Percentiles rank a stretch among this genome's conserved stretches.
Evolutionary conservation across 2,113 vertebrate species (phyloP).

Genomic region (Microcebus murinus): DNA sequence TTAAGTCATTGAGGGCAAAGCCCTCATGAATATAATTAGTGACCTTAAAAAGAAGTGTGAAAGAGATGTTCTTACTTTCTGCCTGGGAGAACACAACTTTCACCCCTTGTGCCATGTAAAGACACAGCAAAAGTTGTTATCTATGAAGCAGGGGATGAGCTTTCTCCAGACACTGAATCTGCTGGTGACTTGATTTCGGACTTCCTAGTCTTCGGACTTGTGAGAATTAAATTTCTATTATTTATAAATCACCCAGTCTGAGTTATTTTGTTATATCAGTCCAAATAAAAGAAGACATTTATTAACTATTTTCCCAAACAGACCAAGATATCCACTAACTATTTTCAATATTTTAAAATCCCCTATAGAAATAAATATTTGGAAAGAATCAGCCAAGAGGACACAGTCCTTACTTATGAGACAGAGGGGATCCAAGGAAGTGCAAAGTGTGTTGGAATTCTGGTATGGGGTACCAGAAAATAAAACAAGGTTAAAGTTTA

Average conservation of each 20-base stretch:
- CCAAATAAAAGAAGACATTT: not conserved
- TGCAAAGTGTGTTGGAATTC: not conserved
- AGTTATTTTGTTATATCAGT: not conserved
- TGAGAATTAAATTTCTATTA: not conserved
- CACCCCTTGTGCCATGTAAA: not conserved
- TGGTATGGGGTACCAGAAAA: not conserved
- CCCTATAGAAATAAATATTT: not conserved
- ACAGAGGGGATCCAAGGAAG: not conserved
- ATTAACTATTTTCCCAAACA: not conserved
- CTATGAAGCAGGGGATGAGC: rapidly evolving
- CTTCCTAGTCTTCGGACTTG: not conserved
- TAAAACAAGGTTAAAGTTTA: not conserved
- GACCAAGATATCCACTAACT: not conserved
- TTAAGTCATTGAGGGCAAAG: not conserved
- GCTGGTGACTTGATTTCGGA: not conserved
- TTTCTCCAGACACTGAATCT: not conserved
- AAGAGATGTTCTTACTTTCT: not conserved
- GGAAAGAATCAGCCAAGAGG: not conserved
- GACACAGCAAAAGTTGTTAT: not conserved
- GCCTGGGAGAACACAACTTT: not conserved
- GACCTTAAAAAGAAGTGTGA: not conserved
- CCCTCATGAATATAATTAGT: not conserved
- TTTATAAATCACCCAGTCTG: not conserved
- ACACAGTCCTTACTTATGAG: not conserved
- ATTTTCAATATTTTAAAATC: not conserved